Evolutionary conservation across 2,888 invertebrate species (phyloP).

Genomic region (Drosophila fulvimacula): DNA sequence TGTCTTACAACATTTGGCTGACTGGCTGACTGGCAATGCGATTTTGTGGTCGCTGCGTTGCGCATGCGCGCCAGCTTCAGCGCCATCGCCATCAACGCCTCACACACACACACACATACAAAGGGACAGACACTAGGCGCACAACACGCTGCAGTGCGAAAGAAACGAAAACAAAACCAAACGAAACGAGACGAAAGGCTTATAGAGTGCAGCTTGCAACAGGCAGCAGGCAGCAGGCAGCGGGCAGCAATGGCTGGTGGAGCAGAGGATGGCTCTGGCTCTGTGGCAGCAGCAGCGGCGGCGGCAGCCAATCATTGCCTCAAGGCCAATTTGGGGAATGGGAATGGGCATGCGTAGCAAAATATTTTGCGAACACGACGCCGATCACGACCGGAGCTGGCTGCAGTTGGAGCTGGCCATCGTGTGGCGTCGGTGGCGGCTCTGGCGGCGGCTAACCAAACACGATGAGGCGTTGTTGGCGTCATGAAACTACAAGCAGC

Average conservation of each 20-base stretch:
- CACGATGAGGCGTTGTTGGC: constrained; percentile 83
- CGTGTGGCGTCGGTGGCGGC: constrained; percentile 77
- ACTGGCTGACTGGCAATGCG: constrained; percentile 55
- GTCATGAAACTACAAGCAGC: constrained; percentile 82
- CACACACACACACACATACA: constrained; percentile 34
- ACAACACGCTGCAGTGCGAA: constrained; percentile 39
- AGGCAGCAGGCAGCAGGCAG: constrained; percentile 1
- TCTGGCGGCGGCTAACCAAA: constrained; percentile 82
- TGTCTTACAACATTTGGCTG: constrained; percentile 73
- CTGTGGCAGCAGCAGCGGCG: constrained; percentile 21
- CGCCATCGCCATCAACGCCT: constrained; percentile 81
- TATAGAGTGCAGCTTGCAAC: constrained; percentile 7
- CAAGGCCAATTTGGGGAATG: constrained; percentile 76
- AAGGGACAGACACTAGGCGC: constrained; percentile 4
- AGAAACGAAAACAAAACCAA: constrained; percentile 29
- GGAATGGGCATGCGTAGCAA: constrained; percentile 63
- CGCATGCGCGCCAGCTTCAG: constrained; percentile 80
- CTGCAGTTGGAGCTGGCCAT: constrained; percentile 23
- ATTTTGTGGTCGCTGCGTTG: constrained; percentile 65
- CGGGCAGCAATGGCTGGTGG: constrained; percentile 4
- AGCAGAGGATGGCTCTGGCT: constrained; percentile 10
- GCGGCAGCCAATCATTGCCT: constrained; percentile 76
- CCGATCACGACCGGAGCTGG: constrained; percentile 55
- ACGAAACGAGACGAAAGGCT: constrained; percentile 42
- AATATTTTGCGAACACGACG: constrained; percentile 68